These are phyloP conservation scores for Conus canariensis DNA, from an alignment of 2,888 invertebrate species.

Conservation along the genomic window DNA sequence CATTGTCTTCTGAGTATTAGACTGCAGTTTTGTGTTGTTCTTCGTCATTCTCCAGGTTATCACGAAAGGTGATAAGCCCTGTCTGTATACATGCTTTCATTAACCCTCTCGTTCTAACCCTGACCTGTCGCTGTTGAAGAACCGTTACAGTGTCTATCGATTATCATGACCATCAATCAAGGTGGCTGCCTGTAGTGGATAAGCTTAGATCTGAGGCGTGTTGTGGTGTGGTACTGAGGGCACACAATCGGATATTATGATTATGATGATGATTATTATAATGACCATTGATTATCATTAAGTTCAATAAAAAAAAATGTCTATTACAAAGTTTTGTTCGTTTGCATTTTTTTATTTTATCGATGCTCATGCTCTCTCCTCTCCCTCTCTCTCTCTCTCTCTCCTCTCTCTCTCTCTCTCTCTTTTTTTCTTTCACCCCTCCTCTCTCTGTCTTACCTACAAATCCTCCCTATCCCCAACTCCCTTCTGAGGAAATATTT, in stretches of 20 bases:
- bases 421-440: neutral
- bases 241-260: neutral
- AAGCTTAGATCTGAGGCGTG: neutral
- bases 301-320: neutral
- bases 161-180: neutral
- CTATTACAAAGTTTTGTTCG: neutral
- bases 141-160: neutral
- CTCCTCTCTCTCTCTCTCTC: constrained; percentile 9
- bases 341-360: neutral
- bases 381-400: neutral
- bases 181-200: neutral
- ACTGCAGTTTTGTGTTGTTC: neutral
- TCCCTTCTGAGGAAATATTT: no score
- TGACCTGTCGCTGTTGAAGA: neutral
- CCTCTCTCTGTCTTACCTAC: neutral
- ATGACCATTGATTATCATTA: neutral
- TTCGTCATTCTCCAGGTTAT: neutral
- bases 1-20: neutral
- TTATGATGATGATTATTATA: neutral
- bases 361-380: neutral
- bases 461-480: no score
- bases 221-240: neutral
- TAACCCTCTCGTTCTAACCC: neutral
- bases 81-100: constrained; percentile 1
- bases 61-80: neutral